Conservation (phyloP, 2,888 invertebrate species). For the Hirtodrosophila duncani region DNA sequence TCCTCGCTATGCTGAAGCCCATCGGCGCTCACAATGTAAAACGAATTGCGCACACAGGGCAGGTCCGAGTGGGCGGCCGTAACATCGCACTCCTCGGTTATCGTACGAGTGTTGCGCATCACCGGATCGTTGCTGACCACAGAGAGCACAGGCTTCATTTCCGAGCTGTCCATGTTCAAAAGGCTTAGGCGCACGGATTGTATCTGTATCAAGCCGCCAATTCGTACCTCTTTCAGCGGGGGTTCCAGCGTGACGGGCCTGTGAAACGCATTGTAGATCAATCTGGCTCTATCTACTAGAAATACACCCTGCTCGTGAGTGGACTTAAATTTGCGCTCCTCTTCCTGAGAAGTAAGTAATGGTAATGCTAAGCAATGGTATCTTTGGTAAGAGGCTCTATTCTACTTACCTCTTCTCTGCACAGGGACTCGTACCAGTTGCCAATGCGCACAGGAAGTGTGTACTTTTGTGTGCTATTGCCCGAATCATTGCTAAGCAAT, state of each 20-base stretch:
- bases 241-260: constrained; percentile 78
- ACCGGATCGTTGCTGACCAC: constrained; percentile 79
- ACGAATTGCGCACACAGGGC: constrained; percentile 80
- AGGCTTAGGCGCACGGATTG: constrained; percentile 78
- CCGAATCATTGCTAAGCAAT: too few relatives aligned
- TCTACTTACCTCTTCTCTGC: constrained; percentile 79
- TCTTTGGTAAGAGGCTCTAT: too few relatives aligned
- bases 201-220: constrained; percentile 79
- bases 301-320: constrained; percentile 79
- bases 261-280: constrained; percentile 79
- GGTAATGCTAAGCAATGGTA: too few relatives aligned
- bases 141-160: constrained; percentile 76
- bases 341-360: too few relatives aligned
- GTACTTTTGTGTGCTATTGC: too few relatives aligned
- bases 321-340: constrained; percentile 76
- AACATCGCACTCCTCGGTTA: constrained; percentile 79
- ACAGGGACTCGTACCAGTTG: constrained; percentile 80
- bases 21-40: constrained; percentile 75
- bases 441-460: constrained; percentile 79
- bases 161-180: constrained; percentile 42
- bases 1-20: constrained; percentile 59
- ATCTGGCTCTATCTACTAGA: constrained; percentile 79
- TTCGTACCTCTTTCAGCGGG: constrained; percentile 75
- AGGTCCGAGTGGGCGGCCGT: constrained; percentile 78
- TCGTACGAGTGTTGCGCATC: constrained; percentile 76